Conservation (phyloP, 2,797 vertebrate genomes). For the Picus viridis region DNA sequence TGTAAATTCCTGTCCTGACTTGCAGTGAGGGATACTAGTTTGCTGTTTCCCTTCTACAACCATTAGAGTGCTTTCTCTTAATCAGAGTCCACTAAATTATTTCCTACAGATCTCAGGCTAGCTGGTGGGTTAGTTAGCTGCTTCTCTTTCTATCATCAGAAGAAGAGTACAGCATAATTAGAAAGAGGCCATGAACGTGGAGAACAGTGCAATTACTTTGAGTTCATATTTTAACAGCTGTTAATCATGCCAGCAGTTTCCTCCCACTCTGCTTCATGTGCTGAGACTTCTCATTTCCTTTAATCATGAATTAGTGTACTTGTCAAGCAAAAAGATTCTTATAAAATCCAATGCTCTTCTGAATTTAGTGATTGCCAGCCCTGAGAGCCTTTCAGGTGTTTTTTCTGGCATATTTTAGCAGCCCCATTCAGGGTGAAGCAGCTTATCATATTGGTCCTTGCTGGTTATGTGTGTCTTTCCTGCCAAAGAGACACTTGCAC, state of each 20-base stretch:
- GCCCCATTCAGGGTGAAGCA: not conserved
- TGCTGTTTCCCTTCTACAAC: not conserved
- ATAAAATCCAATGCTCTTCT: not conserved
- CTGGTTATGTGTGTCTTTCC: not conserved
- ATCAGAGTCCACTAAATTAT: not conserved
- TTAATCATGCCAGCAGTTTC: constrained; percentile 24
- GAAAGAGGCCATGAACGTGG: not conserved
- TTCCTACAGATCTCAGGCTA: not conserved
- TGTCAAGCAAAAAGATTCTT: not conserved
- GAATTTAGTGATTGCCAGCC: not conserved
- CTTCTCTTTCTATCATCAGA: constrained; percentile 4
- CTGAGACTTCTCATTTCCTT: not conserved
- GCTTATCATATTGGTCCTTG: not conserved
- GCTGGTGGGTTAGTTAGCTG: not conserved
- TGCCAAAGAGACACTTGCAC: not conserved
- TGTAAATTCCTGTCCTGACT: not conserved
- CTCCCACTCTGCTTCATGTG: not conserved
- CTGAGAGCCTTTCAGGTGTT: not conserved
- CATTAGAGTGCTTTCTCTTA: not conserved
- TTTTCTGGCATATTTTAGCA: not conserved
- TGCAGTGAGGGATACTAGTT: not conserved
- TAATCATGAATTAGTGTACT: constrained; percentile 19
- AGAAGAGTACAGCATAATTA: not conserved
- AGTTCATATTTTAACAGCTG: not conserved
- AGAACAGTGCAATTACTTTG: constrained; percentile 16